Base-by-base conservation (phyloP, 2,113 vertebrate species). In the Baryphthengus martii region DNA sequence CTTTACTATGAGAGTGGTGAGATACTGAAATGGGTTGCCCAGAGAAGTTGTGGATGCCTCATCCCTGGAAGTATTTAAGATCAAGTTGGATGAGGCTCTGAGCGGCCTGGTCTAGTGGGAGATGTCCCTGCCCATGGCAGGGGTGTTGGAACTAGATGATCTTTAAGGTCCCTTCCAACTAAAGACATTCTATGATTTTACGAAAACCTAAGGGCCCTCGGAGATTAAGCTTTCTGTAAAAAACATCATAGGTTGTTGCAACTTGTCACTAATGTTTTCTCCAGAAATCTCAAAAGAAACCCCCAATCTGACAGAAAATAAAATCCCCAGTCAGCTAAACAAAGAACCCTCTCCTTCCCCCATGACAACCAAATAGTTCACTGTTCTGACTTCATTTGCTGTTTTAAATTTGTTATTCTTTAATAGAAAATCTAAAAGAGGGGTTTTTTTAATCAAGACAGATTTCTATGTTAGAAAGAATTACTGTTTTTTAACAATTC, bases 191-290 rank as follows among this genome's bases (percentile, higher is more conserved):
- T n/a, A n/a, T n/a, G n/a, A n/a, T n/a, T n/a, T n/a, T n/a, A n/a
- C n/a, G n/a, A 21, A 47, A 47, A 47, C 8, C 4, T 40, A 13
- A 66, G 8, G 16, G 20, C 11, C 4, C 7, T 65, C 12, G 26
- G 85, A 71, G 28, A 33, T 65, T 50, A 59, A 58, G 37, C 4
- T 2, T 75, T 33, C 44, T 92, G 8, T 70, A 61, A 61, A 70
- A 84, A 79, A n/a, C 2, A 9, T 44, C 3, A 7, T 16, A 42
- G 16, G 17, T 52, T 31, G 4, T 58, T 78, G 52, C 0, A 0
- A 70, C 24, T 89, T 81, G 25, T 37, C 21, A 40, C 8, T 67
- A 21, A 44, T 24, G 5, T 71, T 77, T 91, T 81, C 21, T 62
- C 5, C 61, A 81, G 70, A 91, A 80, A 50, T 55, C 33, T 76